Evolutionary conservation across 2,797 vertebrate species (phyloP).

Genomic region (Lutjanus argentimaculatus): DNA sequence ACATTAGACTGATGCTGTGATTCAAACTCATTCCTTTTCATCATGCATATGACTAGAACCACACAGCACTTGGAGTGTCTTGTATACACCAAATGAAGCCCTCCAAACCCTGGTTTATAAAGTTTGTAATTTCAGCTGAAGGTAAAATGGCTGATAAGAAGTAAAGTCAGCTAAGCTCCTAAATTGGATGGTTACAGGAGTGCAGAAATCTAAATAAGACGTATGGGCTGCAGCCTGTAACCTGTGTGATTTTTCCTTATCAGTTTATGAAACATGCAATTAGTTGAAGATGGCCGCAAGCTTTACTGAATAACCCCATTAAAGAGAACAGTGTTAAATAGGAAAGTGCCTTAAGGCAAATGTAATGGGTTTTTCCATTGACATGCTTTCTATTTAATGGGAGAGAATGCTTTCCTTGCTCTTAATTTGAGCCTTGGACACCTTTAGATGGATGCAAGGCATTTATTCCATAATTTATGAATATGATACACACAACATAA

Average conservation of each 20-base stretch:
- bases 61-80: constrained; percentile 15
- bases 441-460: constrained; percentile 47
- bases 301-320: constrained; percentile 80
- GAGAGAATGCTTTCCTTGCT: constrained; percentile 58
- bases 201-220: constrained; percentile 70
- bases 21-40: constrained; percentile 49
- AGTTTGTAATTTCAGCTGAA: constrained; percentile 61
- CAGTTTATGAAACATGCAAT: constrained; percentile 83
- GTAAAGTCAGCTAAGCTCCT: constrained; percentile 65
- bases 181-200: constrained; percentile 70
- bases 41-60: constrained; percentile 41
- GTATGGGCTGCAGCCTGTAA: constrained; percentile 67
- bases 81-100: constrained; percentile 30
- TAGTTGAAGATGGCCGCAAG: constrained; percentile 75
- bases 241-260: constrained; percentile 75
- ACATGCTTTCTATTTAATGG: constrained; percentile 74
- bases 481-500: constrained; percentile 43
- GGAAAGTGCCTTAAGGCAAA: constrained; percentile 75
- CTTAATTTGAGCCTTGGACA: constrained; percentile 55
- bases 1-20: constrained; percentile 57
- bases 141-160: constrained; percentile 74
- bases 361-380: constrained; percentile 79
- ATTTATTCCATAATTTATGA: constrained; percentile 53
- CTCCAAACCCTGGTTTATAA: constrained; percentile 40
- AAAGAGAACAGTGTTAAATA: constrained; percentile 79